Percentiles rank a stretch among this genome's conserved stretches.
Evolutionary conservation across 1,140 invertebrate genomes (phyloP).

Genomic region (Leptopilina clavipes): DNA sequence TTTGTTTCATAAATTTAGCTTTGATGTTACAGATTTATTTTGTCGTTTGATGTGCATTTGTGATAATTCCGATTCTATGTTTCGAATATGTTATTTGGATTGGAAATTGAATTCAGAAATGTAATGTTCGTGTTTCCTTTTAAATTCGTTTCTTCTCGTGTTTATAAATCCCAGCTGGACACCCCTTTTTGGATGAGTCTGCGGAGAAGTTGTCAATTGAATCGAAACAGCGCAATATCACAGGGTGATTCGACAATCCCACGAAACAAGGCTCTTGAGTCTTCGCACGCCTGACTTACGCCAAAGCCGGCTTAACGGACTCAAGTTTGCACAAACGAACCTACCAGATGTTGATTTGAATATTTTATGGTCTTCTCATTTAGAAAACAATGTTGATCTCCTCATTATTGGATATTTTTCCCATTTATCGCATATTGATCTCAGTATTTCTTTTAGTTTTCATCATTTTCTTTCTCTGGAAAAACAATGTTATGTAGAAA

Average conservation of each 20-base stretch:
- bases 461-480: background rate
- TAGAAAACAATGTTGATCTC: background rate
- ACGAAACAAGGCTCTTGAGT: constrained; percentile 73
- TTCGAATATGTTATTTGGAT: background rate
- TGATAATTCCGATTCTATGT: no score
- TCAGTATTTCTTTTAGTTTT: no score
- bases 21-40: no score
- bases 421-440: no score
- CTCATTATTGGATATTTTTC: background rate
- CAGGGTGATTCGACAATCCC: constrained; percentile 67
- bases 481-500: no score
- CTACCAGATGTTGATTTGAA: constrained; percentile 72
- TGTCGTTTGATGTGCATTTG: no score
- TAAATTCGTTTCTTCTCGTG: background rate
- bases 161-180: constrained; percentile 14
- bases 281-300: constrained; percentile 72
- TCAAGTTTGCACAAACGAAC: constrained; percentile 68
- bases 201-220: constrained; percentile 60
- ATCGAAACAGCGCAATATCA: constrained; percentile 59
- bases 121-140: background rate
- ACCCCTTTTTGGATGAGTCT: constrained; percentile 32
- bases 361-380: constrained; percentile 64
- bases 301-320: constrained; percentile 72
- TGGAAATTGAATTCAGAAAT: background rate
- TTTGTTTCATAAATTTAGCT: no score